Conservation (phyloP, 2,888 invertebrate species). For the Odontocolon sp. region DNA sequence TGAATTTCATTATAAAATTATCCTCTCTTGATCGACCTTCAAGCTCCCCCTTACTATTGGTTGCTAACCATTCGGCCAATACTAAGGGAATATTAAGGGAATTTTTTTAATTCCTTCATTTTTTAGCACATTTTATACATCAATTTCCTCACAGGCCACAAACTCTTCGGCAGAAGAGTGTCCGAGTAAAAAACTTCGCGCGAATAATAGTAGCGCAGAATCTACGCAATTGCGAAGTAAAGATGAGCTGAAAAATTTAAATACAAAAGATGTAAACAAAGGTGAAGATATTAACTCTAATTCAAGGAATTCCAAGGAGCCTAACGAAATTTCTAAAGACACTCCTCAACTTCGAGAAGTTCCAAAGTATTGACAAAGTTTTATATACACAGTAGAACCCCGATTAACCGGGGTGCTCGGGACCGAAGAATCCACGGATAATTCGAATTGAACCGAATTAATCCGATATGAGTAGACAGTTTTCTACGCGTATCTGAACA, state of each 20-base stretch:
- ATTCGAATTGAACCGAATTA: too few species aligned
- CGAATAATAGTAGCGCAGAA: conserved; percentile 46
- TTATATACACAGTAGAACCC: neutral
- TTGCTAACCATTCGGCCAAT: neutral
- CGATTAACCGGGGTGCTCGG: too few species aligned
- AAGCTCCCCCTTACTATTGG: too few species aligned
- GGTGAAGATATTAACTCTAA: neutral
- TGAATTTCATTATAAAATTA: too few species aligned
- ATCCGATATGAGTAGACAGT: too few species aligned
- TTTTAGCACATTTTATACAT: neutral
- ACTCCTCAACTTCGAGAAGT: neutral
- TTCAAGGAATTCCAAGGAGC: neutral
- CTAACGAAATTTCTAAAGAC: conserved; percentile 29
- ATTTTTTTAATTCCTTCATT: neutral
- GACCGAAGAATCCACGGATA: too few species aligned
- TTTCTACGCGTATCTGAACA: too few species aligned
- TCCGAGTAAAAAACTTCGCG: conserved; percentile 56
- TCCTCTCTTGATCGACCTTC: too few species aligned
- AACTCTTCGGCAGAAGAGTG: conserved; percentile 48
- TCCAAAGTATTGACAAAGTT: too few species aligned
- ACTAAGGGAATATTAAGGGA: neutral
- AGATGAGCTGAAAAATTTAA: conserved; percentile 11
- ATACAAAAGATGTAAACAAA: neutral
- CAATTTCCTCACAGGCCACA: conserved; percentile 32
- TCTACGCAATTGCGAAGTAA: conserved; percentile 50